A percentile compares a stretch with the other conserved stretches of the same genome.
Evolutionary conservation across 2,888 invertebrate species (phyloP).

Genomic region (Seladonia tumulorum): DNA sequence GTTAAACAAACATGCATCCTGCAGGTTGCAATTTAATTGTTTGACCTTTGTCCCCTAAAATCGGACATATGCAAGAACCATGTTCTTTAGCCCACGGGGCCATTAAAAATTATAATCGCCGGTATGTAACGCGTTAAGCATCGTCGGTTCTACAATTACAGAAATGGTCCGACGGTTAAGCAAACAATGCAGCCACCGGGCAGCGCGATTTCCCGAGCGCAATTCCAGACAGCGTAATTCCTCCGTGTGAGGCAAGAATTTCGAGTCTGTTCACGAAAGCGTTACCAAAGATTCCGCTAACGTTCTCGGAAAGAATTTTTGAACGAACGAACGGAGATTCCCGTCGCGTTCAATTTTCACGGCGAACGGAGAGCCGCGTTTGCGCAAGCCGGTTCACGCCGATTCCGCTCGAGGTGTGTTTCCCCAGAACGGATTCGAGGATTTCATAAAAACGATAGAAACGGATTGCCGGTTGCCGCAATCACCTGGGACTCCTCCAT

Average conservation of each 20-base stretch:
- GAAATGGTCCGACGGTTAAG: background rate
- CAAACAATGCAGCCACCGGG: background rate
- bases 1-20: too few relatives aligned
- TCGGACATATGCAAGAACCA: too few relatives aligned
- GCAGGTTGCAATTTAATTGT: too few relatives aligned
- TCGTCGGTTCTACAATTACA: background rate
- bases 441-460: conserved; percentile 30
- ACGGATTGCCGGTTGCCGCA: conserved; percentile 30
- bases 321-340: conserved; percentile 18
- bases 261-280: conserved; percentile 42
- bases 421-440: conserved; percentile 10
- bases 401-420: conserved; percentile 29
- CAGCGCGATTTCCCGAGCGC: background rate
- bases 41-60: too few relatives aligned
- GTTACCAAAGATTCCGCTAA: conserved; percentile 1
- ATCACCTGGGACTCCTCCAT: conserved; percentile 94
- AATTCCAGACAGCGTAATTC: background rate
- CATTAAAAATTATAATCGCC: too few relatives aligned
- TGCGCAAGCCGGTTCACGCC: conserved; percentile 1
- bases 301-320: conserved; percentile 11
- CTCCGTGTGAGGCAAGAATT: conserved; percentile 12
- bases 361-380: conserved; percentile 3
- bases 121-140: background rate
- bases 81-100: too few relatives aligned
- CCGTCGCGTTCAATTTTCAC: background rate